Percentiles rank a stretch among this genome's conserved stretches.
These are phyloP conservation scores for Ciconia nigra DNA, from an alignment of 2,797 vertebrate species.

Conservation along the genomic window DNA sequence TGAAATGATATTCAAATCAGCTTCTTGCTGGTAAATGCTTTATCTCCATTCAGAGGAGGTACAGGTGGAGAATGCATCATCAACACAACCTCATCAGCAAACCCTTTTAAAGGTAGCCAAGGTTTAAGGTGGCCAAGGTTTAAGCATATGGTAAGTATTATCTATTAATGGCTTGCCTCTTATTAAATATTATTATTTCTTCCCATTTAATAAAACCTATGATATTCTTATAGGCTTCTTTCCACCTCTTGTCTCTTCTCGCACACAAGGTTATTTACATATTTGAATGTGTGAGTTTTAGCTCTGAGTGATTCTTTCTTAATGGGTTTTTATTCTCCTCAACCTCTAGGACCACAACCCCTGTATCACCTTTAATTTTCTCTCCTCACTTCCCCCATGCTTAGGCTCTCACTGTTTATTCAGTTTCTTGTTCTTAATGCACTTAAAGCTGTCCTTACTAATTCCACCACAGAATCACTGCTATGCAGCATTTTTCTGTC, in stretches of 20 bases:
- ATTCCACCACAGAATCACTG: background rate
- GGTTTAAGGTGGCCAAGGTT: background rate
- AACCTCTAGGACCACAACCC: background rate
- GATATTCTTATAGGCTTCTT: background rate
- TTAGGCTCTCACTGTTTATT: background rate
- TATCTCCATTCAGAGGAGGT: background rate
- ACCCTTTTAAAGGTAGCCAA: background rate
- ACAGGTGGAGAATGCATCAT: background rate
- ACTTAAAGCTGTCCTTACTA: background rate
- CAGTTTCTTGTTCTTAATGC: background rate
- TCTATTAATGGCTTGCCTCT: background rate
- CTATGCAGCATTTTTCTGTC: background rate
- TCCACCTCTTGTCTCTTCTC: background rate
- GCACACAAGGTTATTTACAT: background rate
- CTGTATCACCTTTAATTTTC: background rate
- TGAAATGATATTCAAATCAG: background rate
- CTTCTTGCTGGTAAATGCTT: background rate
- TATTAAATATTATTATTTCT: background rate
- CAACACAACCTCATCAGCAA: background rate
- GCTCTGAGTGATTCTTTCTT: background rate
- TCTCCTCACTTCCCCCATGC: background rate
- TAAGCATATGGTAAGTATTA: background rate
- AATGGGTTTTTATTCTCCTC: background rate
- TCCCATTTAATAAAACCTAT: background rate
- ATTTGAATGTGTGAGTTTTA: background rate